Base-by-base conservation (phyloP, 2,113 vertebrate species). In the Clarias magur region DNA sequence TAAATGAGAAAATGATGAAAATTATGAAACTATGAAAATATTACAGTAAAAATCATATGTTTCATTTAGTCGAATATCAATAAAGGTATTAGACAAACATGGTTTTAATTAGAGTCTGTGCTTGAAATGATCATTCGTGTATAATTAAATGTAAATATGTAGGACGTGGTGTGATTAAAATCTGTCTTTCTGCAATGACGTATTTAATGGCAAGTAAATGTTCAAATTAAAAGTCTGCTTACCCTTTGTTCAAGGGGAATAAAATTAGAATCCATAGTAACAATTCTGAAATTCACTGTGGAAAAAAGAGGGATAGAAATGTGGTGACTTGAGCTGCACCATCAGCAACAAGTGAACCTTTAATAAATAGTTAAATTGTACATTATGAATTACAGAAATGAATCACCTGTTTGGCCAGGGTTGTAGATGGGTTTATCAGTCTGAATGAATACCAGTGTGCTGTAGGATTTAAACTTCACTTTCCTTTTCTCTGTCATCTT, bases 361-460 rank as follows among this genome's bases (percentile, higher is more conserved):
- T 5, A 72, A 72, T 57, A 72, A 70, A 84, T 13, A 57, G 6
- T 72, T 25, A 3, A 59, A 3, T 4, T 42, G 21, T 13, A 48
- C 17, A 73, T 56, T 85, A 30, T n/a, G 25, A 11, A 80, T 60
- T 76, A 10, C 30, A 68, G 80, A 21, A 78, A 30, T 62, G 2
- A 85, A 25, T 90, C 92, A 95, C 94, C 93, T 67, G 92, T 94
- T 89, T 95, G 94, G 88, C 94, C 93, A 4, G 93, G 94, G 15
- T 92, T 92, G 88, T 94, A 95, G 87, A 95, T 90, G 0, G 93
- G 93, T 93, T 95, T 94, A 80, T 94, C 93, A 0, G 93, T 94
- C 85, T 94, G 94, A 87, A 94, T 53, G n/a, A 95, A 93, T 5
- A 89, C 92, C 53, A 67, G 19, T 7, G 87, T 84, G 7, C 53